Percentiles rank a stretch among this genome's conserved stretches.
Evolutionary conservation across 2,113 vertebrate species (phyloP).

Genomic region (Passer montanus): DNA sequence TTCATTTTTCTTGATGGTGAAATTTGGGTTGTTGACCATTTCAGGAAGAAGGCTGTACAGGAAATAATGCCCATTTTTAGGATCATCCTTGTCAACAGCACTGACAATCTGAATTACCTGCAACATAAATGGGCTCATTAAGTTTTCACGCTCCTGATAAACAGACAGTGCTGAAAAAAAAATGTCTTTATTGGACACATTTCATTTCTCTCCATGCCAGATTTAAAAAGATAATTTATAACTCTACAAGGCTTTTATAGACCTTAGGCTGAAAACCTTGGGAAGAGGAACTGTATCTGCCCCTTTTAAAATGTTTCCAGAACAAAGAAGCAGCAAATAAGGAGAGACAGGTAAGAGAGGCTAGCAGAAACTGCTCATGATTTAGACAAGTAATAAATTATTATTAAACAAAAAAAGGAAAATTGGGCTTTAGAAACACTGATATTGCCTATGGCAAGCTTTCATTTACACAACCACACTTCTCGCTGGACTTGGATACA

Average conservation of each 20-base stretch:
- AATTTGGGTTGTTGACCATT: conserved; percentile 96
- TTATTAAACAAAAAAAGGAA: neutral
- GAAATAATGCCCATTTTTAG: conserved; percentile 94
- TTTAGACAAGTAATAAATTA: neutral
- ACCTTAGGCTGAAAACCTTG: neutral
- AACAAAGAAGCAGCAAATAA: neutral
- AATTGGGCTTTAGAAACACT: neutral
- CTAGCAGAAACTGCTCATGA: neutral
- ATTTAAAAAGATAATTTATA: neutral
- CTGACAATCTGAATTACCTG: conserved; percentile 97
- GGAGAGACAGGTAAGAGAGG: neutral
- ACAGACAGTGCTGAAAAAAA: neutral
- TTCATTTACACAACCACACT: neutral
- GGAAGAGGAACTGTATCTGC: neutral
- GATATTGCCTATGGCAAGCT: neutral
- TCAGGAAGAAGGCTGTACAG: conserved; percentile 92
- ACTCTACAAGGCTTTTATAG: neutral
- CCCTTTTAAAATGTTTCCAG: neutral
- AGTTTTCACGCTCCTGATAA: neutral
- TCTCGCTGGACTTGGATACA: neutral
- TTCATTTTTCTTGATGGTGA: conserved; percentile 97
- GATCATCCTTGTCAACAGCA: conserved; percentile 94
- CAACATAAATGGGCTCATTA: conserved; percentile 54
- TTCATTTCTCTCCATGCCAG: neutral
- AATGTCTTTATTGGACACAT: neutral